A percentile compares a stretch with the other conserved stretches of the same genome.
Conservation (phyloP, 2,113 vertebrate species). For the Lophura nycthemera region DNA sequence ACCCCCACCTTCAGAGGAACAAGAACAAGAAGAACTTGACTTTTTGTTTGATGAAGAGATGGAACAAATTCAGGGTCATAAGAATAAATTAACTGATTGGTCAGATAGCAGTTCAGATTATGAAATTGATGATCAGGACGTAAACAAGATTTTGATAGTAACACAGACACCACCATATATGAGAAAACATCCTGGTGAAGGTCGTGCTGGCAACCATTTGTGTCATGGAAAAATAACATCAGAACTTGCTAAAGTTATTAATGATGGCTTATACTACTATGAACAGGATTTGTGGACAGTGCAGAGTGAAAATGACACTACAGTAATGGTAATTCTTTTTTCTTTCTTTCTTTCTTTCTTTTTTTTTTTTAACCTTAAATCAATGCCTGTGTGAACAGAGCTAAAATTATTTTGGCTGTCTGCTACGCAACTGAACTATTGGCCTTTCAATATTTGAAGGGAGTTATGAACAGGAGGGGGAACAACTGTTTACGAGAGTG, state of each 20-base stretch:
- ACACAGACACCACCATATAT: constrained; percentile 80
- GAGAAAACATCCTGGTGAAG: constrained; percentile 76
- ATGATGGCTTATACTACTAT: constrained; percentile 81
- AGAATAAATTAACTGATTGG: constrained; percentile 78
- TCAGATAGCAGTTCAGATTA: constrained; percentile 82
- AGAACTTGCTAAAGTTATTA: constrained; percentile 81
- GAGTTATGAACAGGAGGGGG: too few relatives aligned
- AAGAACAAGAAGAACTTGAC: constrained; percentile 90
- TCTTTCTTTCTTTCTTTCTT: not conserved
- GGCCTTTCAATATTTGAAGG: too few relatives aligned
- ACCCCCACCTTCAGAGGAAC: constrained; percentile 43
- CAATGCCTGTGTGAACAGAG: not conserved
- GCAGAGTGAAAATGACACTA: constrained; percentile 60
- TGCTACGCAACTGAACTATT: not conserved
- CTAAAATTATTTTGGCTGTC: not conserved
- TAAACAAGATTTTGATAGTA: constrained; percentile 85
- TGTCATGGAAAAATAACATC: constrained; percentile 77
- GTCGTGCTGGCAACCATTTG: constrained; percentile 58
- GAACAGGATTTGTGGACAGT: constrained; percentile 81
- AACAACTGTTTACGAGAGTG: too few relatives aligned
- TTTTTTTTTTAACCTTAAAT: not conserved
- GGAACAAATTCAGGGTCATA: constrained; percentile 71
- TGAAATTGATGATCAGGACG: constrained; percentile 82
- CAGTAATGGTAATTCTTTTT: constrained; percentile 75
- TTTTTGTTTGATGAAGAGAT: constrained; percentile 87